A percentile compares a stretch with the other conserved stretches of the same genome.
Evolutionary conservation across 2,888 invertebrate genomes (phyloP).

Genomic region (Sinotaia quadrata): DNA sequence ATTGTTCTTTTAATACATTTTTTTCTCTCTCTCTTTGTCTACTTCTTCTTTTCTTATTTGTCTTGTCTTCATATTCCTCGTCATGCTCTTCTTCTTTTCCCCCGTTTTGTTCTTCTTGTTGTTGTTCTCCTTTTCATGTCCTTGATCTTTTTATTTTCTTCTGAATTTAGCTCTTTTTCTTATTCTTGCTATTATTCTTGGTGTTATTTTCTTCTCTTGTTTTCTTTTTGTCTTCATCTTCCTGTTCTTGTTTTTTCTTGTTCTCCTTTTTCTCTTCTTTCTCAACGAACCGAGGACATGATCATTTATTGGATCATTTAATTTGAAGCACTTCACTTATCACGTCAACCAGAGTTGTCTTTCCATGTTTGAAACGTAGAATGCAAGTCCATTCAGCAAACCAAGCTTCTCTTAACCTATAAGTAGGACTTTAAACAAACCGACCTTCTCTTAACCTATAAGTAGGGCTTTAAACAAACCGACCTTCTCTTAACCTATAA

Average conservation of each 20-base stretch:
- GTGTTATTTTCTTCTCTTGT: not conserved
- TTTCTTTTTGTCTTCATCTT: not conserved
- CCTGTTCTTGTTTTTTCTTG: not conserved
- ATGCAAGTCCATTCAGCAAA: too few relatives aligned
- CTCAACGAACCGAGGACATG: too few relatives aligned
- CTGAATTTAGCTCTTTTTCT: not conserved
- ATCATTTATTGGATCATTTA: too few relatives aligned
- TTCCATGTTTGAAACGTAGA: too few relatives aligned
- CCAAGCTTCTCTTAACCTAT: too few relatives aligned
- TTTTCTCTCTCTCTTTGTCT: conserved; percentile 18
- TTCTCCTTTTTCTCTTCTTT: not conserved
- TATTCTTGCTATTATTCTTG: not conserved
- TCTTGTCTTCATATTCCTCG: conserved; percentile 3
- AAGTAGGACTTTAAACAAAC: too few relatives aligned
- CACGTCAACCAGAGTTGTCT: too few relatives aligned
- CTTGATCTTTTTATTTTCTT: not conserved
- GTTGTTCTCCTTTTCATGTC: not conserved
- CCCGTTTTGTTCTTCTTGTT: not conserved
- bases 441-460: too few relatives aligned
- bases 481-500: too few relatives aligned
- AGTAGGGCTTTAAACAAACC: too few relatives aligned
- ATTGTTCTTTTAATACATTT: too few relatives aligned
- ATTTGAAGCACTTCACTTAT: too few relatives aligned
- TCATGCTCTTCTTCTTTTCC: not conserved
- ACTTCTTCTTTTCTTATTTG: conserved; percentile 9